A percentile compares a stretch with the other conserved stretches of the same genome.
phyloP scores from a whole-genome alignment of 2,888 invertebrate species.

The Amiota mariae region DNA sequence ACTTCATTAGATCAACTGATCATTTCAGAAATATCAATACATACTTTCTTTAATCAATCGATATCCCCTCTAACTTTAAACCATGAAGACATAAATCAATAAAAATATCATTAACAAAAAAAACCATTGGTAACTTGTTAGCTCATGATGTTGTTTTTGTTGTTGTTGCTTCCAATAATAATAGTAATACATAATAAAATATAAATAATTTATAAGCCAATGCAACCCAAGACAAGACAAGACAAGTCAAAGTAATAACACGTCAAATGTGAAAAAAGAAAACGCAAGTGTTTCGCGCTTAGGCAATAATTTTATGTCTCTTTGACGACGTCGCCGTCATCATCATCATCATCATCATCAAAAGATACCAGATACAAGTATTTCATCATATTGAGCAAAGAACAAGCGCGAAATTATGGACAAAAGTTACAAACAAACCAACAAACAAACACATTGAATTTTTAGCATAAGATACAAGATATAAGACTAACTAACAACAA shows the following conservation, averaged over 20 bases:
- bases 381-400: conserved; percentile 38
- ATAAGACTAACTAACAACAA: conserved; percentile 10
- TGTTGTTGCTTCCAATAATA: neutral
- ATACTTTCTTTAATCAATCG: too few relatives aligned
- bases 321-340: too few relatives aligned
- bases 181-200: too few relatives aligned
- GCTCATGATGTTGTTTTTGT: neutral
- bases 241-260: conserved; percentile 30
- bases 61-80: too few relatives aligned
- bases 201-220: conserved; percentile 28
- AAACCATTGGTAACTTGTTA: neutral
- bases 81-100: too few relatives aligned
- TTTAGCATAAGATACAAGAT: conserved; percentile 6
- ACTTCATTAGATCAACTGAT: too few relatives aligned
- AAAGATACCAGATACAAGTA: conserved; percentile 23
- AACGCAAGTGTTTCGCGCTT: conserved; percentile 23
- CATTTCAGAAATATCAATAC: too few relatives aligned
- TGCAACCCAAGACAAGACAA: conserved; percentile 1
- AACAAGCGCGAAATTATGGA: neutral
- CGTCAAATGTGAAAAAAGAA: conserved; percentile 3
- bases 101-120: too few relatives aligned
- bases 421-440: neutral
- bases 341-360: neutral
- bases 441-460: too few relatives aligned
- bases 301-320: neutral